A percentile compares a stretch with the other conserved stretches of the same genome.
Conservation (phyloP, 2,797 vertebrate genomes). For the Lerista edwardsae region DNA sequence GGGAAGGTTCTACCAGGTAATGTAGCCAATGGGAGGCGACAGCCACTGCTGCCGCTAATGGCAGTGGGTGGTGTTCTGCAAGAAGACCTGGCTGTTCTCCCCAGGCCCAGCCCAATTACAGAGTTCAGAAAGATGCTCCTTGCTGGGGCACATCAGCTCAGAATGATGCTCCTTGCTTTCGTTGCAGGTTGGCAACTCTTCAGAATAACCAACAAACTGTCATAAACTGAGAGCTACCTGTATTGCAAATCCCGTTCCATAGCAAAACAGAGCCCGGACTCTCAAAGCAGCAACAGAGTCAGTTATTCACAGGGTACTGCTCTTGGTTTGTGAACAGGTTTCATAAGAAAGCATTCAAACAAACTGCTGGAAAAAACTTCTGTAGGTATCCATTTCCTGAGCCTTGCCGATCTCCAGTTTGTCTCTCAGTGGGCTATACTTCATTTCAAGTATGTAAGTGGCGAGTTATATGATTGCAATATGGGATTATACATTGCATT, state of each 20-base stretch:
- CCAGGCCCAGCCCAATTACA: no score
- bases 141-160: no score
- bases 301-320: slow-evolving; percentile 9
- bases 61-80: no score
- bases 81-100: no score
- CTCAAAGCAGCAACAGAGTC: background rate
- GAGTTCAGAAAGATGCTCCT: no score
- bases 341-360: slow-evolving; percentile 17
- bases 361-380: slow-evolving; percentile 1
- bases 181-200: no score
- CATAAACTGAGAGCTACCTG: no score
- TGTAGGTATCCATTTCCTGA: background rate
- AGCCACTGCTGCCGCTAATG: no score
- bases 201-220: no score
- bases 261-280: fast-evolving
- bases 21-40: no score
- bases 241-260: background rate
- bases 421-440: background rate
- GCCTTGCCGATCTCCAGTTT: background rate
- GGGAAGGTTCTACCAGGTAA: no score
- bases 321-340: slow-evolving; percentile 37
- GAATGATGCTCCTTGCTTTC: no score
- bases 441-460: slow-evolving; percentile 2
- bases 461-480: background rate
- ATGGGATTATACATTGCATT: slow-evolving; percentile 23